A percentile compares a stretch with the other conserved stretches of the same genome.
phyloP scores from a whole-genome alignment of 1,140 invertebrate species.

The Protaetia brevitarsis region DNA sequence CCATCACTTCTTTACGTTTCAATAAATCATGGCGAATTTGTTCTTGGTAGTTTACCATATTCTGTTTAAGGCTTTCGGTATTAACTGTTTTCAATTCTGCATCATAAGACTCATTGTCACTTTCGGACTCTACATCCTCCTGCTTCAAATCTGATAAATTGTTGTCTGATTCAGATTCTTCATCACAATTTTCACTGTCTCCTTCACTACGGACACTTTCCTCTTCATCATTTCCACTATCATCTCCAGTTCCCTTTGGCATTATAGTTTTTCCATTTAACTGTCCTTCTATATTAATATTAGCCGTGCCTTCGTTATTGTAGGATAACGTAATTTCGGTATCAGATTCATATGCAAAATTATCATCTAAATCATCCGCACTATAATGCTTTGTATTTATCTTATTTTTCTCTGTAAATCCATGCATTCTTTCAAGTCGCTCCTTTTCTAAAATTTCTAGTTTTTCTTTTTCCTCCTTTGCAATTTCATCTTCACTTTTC shows the following conservation, averaged over 20 bases:
- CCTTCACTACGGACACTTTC: constrained; percentile 30
- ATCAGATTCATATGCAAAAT: constrained; percentile 56
- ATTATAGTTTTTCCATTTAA: constrained; percentile 38
- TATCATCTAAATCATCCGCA: constrained; percentile 83
- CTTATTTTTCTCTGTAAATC: constrained; percentile 47
- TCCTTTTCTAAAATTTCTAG: constrained; percentile 79
- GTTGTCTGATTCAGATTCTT: constrained; percentile 45
- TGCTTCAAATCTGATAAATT: constrained; percentile 44
- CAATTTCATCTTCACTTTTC: constrained; percentile 81
- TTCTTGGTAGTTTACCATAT: too few relatives aligned
- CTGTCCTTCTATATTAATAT: constrained; percentile 37
- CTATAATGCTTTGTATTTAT: constrained; percentile 49
- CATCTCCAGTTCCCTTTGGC: constrained; percentile 31
- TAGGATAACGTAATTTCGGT: constrained; percentile 50
- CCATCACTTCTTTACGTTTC: constrained; percentile 54
- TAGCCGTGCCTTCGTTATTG: constrained; percentile 50
- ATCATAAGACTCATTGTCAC: constrained; percentile 33
- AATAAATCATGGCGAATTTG: constrained; percentile 40
- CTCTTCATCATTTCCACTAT: constrained; percentile 41
- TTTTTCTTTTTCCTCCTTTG: constrained; percentile 72
- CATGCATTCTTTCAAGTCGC: constrained; percentile 72
- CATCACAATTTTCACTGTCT: constrained; percentile 33
- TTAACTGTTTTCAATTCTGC: constrained; percentile 27
- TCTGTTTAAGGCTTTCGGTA: too few relatives aligned
- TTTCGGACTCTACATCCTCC: constrained; percentile 37